Conservation (phyloP, 2,797 vertebrate genomes). For the Hephaestus fuliginosus region DNA sequence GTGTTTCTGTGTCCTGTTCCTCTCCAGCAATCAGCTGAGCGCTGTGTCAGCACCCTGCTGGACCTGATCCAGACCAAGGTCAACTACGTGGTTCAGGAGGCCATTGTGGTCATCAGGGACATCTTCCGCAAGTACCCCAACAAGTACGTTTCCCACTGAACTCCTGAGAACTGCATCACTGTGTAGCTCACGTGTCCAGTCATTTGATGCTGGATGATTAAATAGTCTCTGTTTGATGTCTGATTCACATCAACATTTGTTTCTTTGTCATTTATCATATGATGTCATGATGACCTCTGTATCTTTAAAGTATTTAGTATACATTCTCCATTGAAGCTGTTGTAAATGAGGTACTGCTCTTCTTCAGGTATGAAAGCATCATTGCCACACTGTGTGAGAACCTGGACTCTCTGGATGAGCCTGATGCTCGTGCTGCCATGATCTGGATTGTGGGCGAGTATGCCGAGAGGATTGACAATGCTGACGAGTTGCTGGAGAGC, state of each 20-base stretch:
- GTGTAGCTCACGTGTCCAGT: background rate
- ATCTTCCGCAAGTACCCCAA: constrained; percentile 99
- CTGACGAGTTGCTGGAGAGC: constrained; percentile 96
- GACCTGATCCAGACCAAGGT: constrained; percentile 99
- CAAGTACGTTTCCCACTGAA: constrained; percentile 87
- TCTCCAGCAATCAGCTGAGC: constrained; percentile 95
- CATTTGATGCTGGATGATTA: background rate
- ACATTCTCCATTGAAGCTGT: background rate
- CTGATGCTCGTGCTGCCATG: constrained; percentile 98
- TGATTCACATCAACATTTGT: background rate
- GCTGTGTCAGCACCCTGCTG: constrained; percentile 95
- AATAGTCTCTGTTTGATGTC: background rate
- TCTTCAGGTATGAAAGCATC: constrained; percentile 94
- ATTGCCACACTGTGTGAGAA: constrained; percentile 99
- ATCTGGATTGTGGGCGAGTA: constrained; percentile 99
- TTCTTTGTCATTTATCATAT: background rate
- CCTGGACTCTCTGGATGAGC: constrained; percentile 97
- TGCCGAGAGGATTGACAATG: constrained; percentile 97
- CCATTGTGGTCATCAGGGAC: constrained; percentile 98
- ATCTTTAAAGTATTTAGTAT: background rate
- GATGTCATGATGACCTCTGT: too few relatives aligned
- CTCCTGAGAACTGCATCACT: background rate
- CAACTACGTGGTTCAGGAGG: constrained; percentile 98
- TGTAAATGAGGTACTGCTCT: background rate
- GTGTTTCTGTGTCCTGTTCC: constrained; percentile 3